Base-by-base conservation (phyloP, 2,113 vertebrate species). In the Ameiurus melas region DNA sequence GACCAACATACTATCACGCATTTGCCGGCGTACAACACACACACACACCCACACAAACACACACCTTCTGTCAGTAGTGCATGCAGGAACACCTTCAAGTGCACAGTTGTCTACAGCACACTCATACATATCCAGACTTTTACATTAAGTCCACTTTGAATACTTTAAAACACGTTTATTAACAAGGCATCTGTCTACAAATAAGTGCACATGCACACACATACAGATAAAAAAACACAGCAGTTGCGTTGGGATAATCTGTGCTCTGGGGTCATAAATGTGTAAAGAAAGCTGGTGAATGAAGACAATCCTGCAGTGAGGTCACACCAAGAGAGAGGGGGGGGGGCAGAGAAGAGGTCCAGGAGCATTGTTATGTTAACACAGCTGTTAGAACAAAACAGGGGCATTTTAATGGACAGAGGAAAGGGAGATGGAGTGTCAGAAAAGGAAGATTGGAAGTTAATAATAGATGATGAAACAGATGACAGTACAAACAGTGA, bases 331-430 rank as follows among this genome's bases (percentile, higher is more conserved):
- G 70, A 33, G 33, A 47, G 84, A 89, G 91, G 86, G 91, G 91
- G 87, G 91, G 86, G 91, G 91, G 87, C 85, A 93, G 92, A 91
- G 91, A 86, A 90, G 90, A 92, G 91, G 90, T 78, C 78, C 82
- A 83, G 85, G 19, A 51, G 81, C 58, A 77, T 90, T 91, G 88
- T 90, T 87, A 91, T 79, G 87, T 86, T 93, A 92, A 93, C 87
- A 47, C 47, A 14, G 84, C 79, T 86, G 19, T 89, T 55, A 62
- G 88, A 78, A 91, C 92, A 89, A 83, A 91, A 82, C 68, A 90
- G 5, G 22, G 85, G 75, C 83, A 88, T 92, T 87, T 92, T 86
- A 92, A 90, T 89, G 89, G 88, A 84, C 9, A 71, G 27, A 62
- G 84, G 39, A 83, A 53, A 85, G 83, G 70, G 14, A 19, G 20